Evolutionary conservation across 1,140 invertebrate genomes (phyloP).

Genomic region (Pseudomyrmex flavicornis): DNA sequence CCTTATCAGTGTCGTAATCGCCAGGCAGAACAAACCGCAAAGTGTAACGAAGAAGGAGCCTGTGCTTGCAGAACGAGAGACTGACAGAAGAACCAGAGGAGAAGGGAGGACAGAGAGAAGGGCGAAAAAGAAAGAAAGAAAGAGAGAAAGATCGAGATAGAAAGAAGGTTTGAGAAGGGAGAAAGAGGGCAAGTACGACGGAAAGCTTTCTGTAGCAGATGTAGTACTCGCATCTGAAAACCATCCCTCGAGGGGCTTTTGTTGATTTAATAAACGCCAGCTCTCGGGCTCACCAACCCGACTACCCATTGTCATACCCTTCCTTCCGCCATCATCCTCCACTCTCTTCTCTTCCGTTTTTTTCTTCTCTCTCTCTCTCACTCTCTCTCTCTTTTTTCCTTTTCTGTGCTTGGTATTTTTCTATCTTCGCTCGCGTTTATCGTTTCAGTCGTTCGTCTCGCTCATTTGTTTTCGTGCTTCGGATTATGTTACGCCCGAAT

Average conservation of each 20-base stretch:
- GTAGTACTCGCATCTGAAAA: slow-evolving; percentile 74
- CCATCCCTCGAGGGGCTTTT: slow-evolving; percentile 71
- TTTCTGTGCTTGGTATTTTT: slow-evolving; percentile 16
- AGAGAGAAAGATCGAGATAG: slow-evolving; percentile 19
- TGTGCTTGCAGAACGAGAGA: slow-evolving; percentile 16
- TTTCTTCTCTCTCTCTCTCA: background rate
- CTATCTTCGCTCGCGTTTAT: slow-evolving; percentile 16
- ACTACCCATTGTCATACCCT: slow-evolving; percentile 71
- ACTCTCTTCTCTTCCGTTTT: background rate
- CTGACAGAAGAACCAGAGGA: background rate
- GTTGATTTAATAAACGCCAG: slow-evolving; percentile 78
- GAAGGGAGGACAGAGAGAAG: background rate
- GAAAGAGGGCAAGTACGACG: slow-evolving; percentile 56
- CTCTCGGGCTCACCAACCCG: slow-evolving; percentile 69
- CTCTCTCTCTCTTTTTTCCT: slow-evolving; percentile 1
- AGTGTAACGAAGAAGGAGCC: slow-evolving; percentile 40
- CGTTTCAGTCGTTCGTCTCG: slow-evolving; percentile 16
- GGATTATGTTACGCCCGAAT: slow-evolving; percentile 53
- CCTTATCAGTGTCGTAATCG: slow-evolving; percentile 60
- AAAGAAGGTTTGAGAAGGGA: background rate
- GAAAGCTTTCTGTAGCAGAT: slow-evolving; percentile 75
- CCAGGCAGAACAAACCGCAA: slow-evolving; percentile 53
- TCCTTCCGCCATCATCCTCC: slow-evolving; percentile 12
- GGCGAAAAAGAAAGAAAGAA: slow-evolving; percentile 33
- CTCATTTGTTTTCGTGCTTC: slow-evolving; percentile 38